Evolutionary conservation across 2,113 vertebrate genomes (phyloP).

Genomic region (Mastomys coucha): DNA sequence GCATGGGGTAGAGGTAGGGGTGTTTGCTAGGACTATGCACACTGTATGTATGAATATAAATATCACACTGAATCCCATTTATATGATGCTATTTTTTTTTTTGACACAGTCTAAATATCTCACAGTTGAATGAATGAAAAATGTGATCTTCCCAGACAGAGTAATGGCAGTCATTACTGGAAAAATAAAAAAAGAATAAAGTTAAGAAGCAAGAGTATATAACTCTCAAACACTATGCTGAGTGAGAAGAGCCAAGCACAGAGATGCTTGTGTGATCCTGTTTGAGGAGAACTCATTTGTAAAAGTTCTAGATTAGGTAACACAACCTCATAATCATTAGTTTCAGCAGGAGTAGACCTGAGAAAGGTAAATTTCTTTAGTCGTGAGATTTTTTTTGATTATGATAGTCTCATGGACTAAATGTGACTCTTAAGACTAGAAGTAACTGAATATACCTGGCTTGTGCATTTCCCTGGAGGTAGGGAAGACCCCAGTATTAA

Average conservation of each 20-base stretch:
- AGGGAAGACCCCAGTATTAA: not conserved
- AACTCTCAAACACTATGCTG: not conserved
- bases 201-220: not conserved
- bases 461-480: not conserved
- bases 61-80: not conserved
- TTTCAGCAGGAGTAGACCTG: not conserved
- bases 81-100: not conserved
- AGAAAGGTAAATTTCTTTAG: not conserved
- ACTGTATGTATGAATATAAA: not conserved
- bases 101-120: not conserved
- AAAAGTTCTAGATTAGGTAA: not conserved
- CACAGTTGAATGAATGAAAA: not conserved
- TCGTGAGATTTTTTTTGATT: not conserved
- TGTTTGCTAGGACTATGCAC: too few relatives aligned
- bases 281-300: not conserved
- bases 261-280: not conserved
- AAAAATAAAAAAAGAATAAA: not conserved
- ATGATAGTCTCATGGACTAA: not conserved
- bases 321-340: not conserved
- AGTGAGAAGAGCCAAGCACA: not conserved
- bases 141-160: not conserved
- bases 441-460: not conserved
- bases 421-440: not conserved
- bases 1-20: too few relatives aligned
- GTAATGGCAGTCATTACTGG: not conserved